A percentile compares a stretch with the other conserved stretches of the same genome.
These are phyloP conservation scores for Sminthurinus aureus DNA, from an alignment of 2,888 invertebrate species.

Conservation along the genomic window DNA sequence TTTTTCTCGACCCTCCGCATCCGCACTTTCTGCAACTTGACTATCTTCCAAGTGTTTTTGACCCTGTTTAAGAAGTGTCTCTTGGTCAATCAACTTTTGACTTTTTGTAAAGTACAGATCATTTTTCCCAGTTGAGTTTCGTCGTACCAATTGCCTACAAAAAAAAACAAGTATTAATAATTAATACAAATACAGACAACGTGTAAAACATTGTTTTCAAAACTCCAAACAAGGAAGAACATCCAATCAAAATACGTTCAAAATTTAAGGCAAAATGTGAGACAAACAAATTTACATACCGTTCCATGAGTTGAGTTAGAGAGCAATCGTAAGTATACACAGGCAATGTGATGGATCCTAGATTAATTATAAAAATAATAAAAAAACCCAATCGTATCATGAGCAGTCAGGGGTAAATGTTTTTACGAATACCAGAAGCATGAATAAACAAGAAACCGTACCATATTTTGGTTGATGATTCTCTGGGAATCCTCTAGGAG, in stretches of 20 bases:
- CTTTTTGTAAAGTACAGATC: slow-evolving; percentile 65
- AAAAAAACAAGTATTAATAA: too few species aligned
- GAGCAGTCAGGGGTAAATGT: too few species aligned
- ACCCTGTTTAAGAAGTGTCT: neutral
- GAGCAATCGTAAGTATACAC: slow-evolving; percentile 76
- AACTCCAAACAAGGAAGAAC: too few species aligned
- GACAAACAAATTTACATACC: too few species aligned
- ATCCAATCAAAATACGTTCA: too few species aligned
- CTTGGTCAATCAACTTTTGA: slow-evolving; percentile 6
- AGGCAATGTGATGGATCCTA: slow-evolving; percentile 65
- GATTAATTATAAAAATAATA: too few species aligned
- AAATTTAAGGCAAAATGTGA: too few species aligned
- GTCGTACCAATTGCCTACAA: slow-evolving; percentile 64
- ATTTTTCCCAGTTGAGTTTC: slow-evolving; percentile 62
- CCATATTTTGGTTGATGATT: slow-evolving; percentile 60
- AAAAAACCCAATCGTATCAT: too few species aligned
- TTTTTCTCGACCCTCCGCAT: neutral
- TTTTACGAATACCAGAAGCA: too few species aligned
- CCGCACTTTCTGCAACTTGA: slow-evolving; percentile 7
- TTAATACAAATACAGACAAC: too few species aligned
- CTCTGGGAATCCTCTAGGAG: slow-evolving; percentile 20
- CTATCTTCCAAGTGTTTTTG: slow-evolving; percentile 3
- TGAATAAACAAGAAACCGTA: too few species aligned
- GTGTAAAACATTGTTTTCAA: too few species aligned
- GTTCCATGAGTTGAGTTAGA: slow-evolving; percentile 68